Conservation (phyloP, 2,888 invertebrate species). For the Papilio elwesi region DNA sequence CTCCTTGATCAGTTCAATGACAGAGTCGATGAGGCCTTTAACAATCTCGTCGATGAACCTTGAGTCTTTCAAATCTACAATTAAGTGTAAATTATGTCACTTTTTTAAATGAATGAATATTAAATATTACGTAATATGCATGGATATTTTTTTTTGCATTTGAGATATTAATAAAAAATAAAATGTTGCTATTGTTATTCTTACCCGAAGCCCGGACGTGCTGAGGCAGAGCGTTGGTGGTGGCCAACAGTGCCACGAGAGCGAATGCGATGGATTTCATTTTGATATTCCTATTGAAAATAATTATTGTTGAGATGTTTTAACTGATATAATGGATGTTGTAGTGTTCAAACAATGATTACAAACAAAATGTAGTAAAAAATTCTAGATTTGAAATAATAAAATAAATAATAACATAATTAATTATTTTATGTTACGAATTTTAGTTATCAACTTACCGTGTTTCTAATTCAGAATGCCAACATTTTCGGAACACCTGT, state of each 20-base stretch:
- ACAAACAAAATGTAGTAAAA: no score
- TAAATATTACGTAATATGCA: no score
- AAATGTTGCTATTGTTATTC: not conserved
- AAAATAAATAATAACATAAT: not conserved
- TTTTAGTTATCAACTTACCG: not conserved
- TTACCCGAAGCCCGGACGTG: conserved; percentile 11
- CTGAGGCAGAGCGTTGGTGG: conserved; percentile 12
- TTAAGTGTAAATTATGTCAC: not conserved
- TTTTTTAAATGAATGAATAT: no score
- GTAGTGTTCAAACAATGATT: no score
- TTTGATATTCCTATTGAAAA: not conserved
- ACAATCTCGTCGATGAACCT: conserved; percentile 9
- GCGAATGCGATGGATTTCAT: conserved; percentile 30
- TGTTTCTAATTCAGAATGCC: conserved; percentile 1
- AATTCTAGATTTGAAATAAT: not conserved
- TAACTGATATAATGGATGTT: no score
- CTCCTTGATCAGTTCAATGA: conserved; percentile 2
- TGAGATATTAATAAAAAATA: no score
- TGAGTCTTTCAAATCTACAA: conserved; percentile 13
- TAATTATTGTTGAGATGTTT: not conserved
- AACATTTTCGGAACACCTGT: not conserved
- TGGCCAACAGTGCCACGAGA: conserved; percentile 26
- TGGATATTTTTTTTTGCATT: no score
- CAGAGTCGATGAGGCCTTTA: not conserved
- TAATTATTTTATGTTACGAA: no score